Percentiles rank a stretch among this genome's conserved stretches.
Conservation (phyloP, 2,888 invertebrate species). For the Mesoligia furuncula region DNA sequence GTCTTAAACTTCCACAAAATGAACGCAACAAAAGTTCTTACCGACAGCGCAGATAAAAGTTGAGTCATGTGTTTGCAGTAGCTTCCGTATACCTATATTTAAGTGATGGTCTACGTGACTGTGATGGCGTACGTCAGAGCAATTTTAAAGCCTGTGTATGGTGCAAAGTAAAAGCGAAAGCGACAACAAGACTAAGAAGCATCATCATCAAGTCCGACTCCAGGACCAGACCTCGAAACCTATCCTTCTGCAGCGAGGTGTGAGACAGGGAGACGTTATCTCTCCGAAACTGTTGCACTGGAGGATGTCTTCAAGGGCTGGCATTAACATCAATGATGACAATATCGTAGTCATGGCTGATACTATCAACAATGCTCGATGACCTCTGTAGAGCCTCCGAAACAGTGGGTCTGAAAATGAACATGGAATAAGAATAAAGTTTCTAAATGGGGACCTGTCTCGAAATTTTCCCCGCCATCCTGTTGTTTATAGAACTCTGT, state of each 20-base stretch:
- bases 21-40: not conserved
- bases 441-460: not conserved
- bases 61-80: conserved; percentile 38
- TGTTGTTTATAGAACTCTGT: not conserved
- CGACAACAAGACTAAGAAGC: not conserved
- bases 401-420: too few species aligned
- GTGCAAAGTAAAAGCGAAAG: conserved; percentile 2
- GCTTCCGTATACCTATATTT: conserved; percentile 36
- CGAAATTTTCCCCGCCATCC: not conserved
- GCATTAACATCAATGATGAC: too few species aligned
- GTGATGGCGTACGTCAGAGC: conserved; percentile 42
- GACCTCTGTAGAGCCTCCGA: too few species aligned
- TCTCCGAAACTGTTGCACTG: too few species aligned
- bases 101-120: conserved; percentile 59
- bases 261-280: too few species aligned
- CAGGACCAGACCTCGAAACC: too few species aligned
- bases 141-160: conserved; percentile 52
- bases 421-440: too few species aligned
- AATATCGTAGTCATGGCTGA: too few species aligned
- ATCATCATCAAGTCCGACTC: too few species aligned
- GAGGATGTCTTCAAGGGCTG: too few species aligned
- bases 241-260: too few species aligned
- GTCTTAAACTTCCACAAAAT: not conserved
- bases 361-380: too few species aligned
- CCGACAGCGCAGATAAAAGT: conserved; percentile 32